Evolutionary conservation across 2,113 vertebrate genomes (phyloP), one percentile per base, ranked within the genome.

Genomic region (Forbesichthys papilliferus): DNA sequence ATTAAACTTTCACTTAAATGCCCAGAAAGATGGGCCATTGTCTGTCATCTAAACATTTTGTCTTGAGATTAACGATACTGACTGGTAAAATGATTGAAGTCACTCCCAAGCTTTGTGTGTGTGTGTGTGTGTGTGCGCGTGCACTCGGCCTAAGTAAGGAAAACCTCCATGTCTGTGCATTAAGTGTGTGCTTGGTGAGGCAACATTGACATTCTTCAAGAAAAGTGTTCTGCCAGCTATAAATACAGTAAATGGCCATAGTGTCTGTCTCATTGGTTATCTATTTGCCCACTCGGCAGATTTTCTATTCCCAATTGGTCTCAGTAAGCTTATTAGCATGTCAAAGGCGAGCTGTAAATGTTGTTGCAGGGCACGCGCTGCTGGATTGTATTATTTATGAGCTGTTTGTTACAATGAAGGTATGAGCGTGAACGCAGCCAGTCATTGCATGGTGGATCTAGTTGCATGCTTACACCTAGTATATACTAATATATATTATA

Each of bases 31-130:
- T 8, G 36, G 36, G 36, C 36, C 36, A 8, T 42, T 5, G 5
- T 42, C 36, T 5, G 7, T 42, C 36, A 42, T 5, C 36, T 42
- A 42, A 42, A 42, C 5, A 42, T 27, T 27, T 27, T 27, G 36
- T 5, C 36, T 42, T 42, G 48, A 74, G 87, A 84, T 88, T 82
- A 75, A 75, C 85, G 57, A 51, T 65, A 14, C 78, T 78, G 33
- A 42, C 63, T 61, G 64, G 61, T 69, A 74, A 33, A 12, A 8
- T 86, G 81, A 82, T 52, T 57, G 83, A 27, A 71, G 46, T 61
- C 66, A 60, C 74, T 83, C 27, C 27, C 27, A 27, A 27, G 2
- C 78, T 72, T 78, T 86, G 85, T 81, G 66, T 66, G 48, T 69
- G 68, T 86, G 85, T 81, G 66, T 66, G 48, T 69, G 68, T 33